Evolutionary conservation across 2,888 invertebrate species (phyloP), one percentile per base, ranked within the genome.

Genomic region (Linyphia triangularis): DNA sequence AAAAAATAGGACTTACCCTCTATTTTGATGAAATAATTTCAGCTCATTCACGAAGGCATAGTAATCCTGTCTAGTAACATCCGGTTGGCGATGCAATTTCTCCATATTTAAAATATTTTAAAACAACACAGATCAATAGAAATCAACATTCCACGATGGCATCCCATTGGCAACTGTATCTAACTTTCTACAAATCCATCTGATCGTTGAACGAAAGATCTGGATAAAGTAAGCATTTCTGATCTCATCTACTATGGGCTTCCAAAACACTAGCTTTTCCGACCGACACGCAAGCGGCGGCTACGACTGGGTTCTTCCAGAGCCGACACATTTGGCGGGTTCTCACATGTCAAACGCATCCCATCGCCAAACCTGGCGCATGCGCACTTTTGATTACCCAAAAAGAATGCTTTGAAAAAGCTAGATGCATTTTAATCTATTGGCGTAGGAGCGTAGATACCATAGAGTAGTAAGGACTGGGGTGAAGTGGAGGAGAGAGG

Each of bases 1-100:
- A 19, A 9, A 10, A 10, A 22, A 1, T 13, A 5, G 22, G 28
- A 28, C 96, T 95, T 94, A 98, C 98, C 97, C 97, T 94, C 97
- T 95, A 91, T 96, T 95, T 91, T 97, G 97, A 93, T 98, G 97
- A 93, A 98, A 98, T 93, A 96, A 96, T 92, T 96, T 95, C 91
- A 98, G 94, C 92, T 97, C 97, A 93, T 96, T 95, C 91, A 97
- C 93, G 94, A 97, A 97, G 91, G 94, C 94, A 92, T 96, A 96
- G 92, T 95, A 95, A 93, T 97, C 96, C 93, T 95, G 95, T 92
- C 95, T 93, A 94, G 96, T 96, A 92, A 95, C 95, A 93, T 95
- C 95, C 91, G 96, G 94, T 93, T 95, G 95, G 94, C 95, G 95
- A 93, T 94, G 94, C 92, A 94, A 94, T 83, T 88, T 90, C 85